Evolutionary conservation across 2,888 invertebrate genomes (phyloP).

Genomic region (Pristionchus fissidentatus): DNA sequence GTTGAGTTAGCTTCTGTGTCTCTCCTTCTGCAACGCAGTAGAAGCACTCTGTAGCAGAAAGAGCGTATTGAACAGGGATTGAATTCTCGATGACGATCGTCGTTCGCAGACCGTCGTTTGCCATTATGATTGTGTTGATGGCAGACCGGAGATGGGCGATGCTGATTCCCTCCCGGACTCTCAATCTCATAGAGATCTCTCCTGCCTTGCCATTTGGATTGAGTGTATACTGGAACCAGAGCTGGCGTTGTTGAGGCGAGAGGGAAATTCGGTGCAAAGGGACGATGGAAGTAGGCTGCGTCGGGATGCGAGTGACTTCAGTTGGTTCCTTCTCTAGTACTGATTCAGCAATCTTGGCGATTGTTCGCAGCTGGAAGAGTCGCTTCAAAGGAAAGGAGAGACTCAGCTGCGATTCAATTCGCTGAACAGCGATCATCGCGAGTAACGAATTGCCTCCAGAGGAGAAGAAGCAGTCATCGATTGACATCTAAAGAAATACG

Average conservation of each 20-base stretch:
- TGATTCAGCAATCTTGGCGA: background rate
- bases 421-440: conserved; percentile 57
- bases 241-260: background rate
- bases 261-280: background rate
- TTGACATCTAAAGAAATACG: background rate
- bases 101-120: conserved; percentile 22
- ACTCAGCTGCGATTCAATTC: conserved; percentile 50
- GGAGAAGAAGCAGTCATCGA: conserved; percentile 59
- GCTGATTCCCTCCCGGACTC: background rate
- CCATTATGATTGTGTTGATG: background rate
- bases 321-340: background rate
- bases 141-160: background rate
- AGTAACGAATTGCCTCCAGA: conserved; percentile 67
- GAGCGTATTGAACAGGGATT: background rate
- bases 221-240: conserved; percentile 19
- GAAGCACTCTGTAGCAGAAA: conserved; percentile 36
- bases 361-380: conserved; percentile 8
- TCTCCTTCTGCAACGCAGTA: background rate
- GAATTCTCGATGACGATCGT: background rate
- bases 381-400: conserved; percentile 48
- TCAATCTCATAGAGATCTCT: background rate
- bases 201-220: background rate
- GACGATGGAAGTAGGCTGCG: background rate
- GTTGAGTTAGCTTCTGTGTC: background rate
- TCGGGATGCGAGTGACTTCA: too few species aligned